Conservation (phyloP, 2,797 vertebrate genomes). For the Jordanella pulchra region DNA sequence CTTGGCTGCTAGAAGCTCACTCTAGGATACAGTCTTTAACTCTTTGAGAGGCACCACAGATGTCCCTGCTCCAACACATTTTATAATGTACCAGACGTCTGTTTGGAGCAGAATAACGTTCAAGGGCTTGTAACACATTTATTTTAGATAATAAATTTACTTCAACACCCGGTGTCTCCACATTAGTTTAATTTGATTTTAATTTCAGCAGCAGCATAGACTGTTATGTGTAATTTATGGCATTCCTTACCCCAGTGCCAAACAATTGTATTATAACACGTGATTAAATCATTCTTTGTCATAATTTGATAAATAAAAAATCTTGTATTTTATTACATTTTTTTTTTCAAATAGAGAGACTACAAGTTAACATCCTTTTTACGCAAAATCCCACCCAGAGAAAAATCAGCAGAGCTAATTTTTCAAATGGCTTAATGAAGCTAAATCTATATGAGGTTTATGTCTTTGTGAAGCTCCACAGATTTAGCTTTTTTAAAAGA, state of each 20-base stretch:
- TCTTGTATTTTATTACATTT: background rate
- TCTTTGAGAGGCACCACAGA: slow-evolving; percentile 37
- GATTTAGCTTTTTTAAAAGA: slow-evolving; percentile 15
- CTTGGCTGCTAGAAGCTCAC: slow-evolving; percentile 63
- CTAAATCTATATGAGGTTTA: slow-evolving; percentile 55
- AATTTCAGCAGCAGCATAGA: background rate
- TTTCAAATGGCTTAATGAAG: slow-evolving; percentile 66
- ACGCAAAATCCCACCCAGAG: slow-evolving; percentile 75
- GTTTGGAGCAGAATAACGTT: background rate
- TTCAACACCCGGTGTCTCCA: background rate
- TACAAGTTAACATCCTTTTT: background rate
- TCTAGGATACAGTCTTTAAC: slow-evolving; percentile 57
- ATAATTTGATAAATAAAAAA: background rate
- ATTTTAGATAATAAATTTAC: background rate
- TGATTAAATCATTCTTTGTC: background rate
- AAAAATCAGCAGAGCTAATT: slow-evolving; percentile 73
- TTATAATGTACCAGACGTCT: background rate
- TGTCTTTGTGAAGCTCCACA: slow-evolving; percentile 47
- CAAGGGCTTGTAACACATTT: background rate
- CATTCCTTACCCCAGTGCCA: background rate
- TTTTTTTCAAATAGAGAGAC: background rate
- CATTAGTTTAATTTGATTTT: background rate
- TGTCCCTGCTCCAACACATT: background rate
- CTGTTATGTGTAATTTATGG: background rate
- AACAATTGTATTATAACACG: background rate